Base-by-base conservation (phyloP, 2,888 invertebrate species). In the Ophion ventricosus region DNA sequence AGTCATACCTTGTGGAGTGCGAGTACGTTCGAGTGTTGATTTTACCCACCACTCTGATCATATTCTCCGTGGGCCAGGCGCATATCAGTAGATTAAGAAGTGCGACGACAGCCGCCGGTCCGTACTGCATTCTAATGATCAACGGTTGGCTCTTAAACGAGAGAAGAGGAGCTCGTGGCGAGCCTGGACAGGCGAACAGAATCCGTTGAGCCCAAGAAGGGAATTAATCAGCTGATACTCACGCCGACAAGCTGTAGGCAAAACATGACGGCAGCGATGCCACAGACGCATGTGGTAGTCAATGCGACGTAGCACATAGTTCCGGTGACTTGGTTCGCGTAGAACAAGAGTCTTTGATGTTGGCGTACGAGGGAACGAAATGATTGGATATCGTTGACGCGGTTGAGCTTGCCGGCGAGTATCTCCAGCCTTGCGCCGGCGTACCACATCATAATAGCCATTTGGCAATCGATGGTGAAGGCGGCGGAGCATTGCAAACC, bases 371-470 rank as follows among this genome's bases (percentile, higher is more conserved):
- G 82, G 1, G 1, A 11, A 10, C 26, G 49, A 3, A 86, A 17
- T 7, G 80, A 72, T 5, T 74, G 11, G n/a, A n/a, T 7, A 35
- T 54, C 67, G 7, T 25, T 25, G 10, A 80, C 25, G 8, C 67
- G 61, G 20, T 59, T 10, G 54, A 59, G n/a, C 49, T 84, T 40
- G 26, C 20, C 11, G 2, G 66, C 14, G 1, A 88, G 26, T 11
- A 88, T 64, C 64, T 88, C 84, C 40, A 89, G 86, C 80, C 86
- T 88, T 0, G 87, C 86, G 8, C 86, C 80, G 0, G 80, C 61
- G 67, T 86, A 90, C 90, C 89, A 90, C 29, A 89, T 40, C 1
- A 88, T 35, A 1, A 88, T 14, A 0, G 77, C 59, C 59, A 59
- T 59, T 59, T 77, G 69, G 40, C 69, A 77, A 26, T 77, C 69